These are phyloP conservation scores for Zophobas morio DNA, from an alignment of 1,140 invertebrate genomes.

Conservation along the genomic window DNA sequence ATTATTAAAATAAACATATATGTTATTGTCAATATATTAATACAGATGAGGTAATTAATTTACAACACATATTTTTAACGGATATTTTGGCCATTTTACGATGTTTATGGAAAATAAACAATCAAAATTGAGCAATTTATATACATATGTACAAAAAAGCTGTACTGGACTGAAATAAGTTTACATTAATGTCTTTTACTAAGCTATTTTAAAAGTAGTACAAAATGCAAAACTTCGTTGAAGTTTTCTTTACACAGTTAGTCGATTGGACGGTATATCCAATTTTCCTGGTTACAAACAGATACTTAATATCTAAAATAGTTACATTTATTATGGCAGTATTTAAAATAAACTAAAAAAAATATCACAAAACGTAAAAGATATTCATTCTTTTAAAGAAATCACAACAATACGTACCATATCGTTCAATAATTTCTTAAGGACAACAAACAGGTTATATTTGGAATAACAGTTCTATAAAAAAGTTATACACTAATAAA, in stretches of 20 bases:
- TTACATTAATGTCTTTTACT: neutral
- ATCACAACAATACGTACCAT: slow-evolving; percentile 45
- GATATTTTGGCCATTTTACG: slow-evolving; percentile 49
- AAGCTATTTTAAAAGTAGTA: slow-evolving; percentile 30
- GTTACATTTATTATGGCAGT: slow-evolving; percentile 48
- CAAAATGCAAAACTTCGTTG: slow-evolving; percentile 43
- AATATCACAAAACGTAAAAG: slow-evolving; percentile 43
- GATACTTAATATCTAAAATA: slow-evolving; percentile 37
- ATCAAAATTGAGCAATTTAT: slow-evolving; percentile 60
- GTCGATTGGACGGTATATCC: slow-evolving; percentile 52
- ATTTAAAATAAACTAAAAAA: slow-evolving; percentile 41
- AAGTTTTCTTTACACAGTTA: slow-evolving; percentile 33
- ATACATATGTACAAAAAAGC: slow-evolving; percentile 60
- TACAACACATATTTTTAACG: slow-evolving; percentile 26
- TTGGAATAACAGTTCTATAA: slow-evolving; percentile 41
- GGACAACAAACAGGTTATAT: slow-evolving; percentile 44
- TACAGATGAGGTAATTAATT: slow-evolving; percentile 46
- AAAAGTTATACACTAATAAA: slow-evolving; percentile 36
- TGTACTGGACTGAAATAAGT: slow-evolving; percentile 3
- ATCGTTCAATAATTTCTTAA: slow-evolving; percentile 44
- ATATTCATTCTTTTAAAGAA: slow-evolving; percentile 20
- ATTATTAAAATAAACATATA: slow-evolving; percentile 20
- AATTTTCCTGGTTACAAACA: slow-evolving; percentile 50
- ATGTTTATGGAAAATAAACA: slow-evolving; percentile 38
- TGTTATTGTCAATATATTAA: slow-evolving; percentile 47